Conservation (phyloP, 2,888 invertebrate genomes). For the Ichneumon xanthorius region DNA sequence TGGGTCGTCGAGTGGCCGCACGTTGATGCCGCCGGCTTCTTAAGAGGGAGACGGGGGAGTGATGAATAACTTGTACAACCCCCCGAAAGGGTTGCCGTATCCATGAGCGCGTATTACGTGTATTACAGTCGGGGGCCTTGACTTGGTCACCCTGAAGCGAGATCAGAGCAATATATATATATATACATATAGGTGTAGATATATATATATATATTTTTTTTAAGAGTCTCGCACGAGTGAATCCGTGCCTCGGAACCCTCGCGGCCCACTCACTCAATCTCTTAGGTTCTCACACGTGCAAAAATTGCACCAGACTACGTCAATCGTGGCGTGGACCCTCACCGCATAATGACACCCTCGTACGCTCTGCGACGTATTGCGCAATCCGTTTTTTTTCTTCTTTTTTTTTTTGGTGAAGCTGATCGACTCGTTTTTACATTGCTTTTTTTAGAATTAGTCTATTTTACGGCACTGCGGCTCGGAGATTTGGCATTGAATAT, state of each 20-base stretch:
- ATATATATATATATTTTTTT: neutral
- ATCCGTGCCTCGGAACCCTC: slow-evolving; percentile 36
- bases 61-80: slow-evolving; percentile 18
- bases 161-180: slow-evolving; percentile 61
- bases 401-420: neutral
- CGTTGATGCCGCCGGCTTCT: slow-evolving; percentile 58
- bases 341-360: slow-evolving; percentile 62
- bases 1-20: slow-evolving; percentile 69
- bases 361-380: neutral
- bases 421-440: neutral
- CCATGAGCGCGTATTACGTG: slow-evolving; percentile 23
- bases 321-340: slow-evolving; percentile 31
- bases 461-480: neutral
- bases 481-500: neutral
- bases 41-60: slow-evolving; percentile 44
- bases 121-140: slow-evolving; percentile 73
- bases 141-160: slow-evolving; percentile 77
- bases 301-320: slow-evolving; percentile 54
- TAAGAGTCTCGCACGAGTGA: slow-evolving; percentile 55
- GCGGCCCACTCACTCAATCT: slow-evolving; percentile 4
- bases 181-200: too few relatives aligned
- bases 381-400: neutral
- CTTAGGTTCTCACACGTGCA: slow-evolving; percentile 46
- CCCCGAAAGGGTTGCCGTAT: slow-evolving; percentile 52
- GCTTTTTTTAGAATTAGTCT: neutral